These are phyloP conservation scores for Drosophila melanosoma DNA, from an alignment of 2,888 invertebrate species.

Conservation along the genomic window DNA sequence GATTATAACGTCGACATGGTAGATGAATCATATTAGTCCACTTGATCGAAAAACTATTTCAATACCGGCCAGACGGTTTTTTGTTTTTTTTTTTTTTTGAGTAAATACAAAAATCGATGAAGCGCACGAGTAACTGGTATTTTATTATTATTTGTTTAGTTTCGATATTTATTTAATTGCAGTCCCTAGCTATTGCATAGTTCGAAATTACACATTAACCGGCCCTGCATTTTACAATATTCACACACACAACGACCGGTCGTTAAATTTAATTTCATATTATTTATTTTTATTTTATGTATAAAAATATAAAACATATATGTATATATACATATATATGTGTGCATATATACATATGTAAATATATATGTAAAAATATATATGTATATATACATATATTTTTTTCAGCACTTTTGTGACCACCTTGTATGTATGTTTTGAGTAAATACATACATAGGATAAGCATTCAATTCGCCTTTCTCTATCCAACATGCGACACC, in stretches of 20 bases:
- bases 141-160: conserved; percentile 9
- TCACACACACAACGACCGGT: conserved; percentile 10
- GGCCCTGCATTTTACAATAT: conserved; percentile 7
- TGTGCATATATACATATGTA: not conserved
- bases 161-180: not conserved
- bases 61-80: not conserved
- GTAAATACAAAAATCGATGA: conserved; percentile 9
- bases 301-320: not conserved
- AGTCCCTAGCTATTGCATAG: conserved; percentile 1
- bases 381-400: not conserved
- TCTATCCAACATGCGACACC: conserved; percentile 1
- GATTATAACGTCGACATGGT: conserved; percentile 3
- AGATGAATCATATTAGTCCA: conserved; percentile 7
- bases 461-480: conserved; percentile 7
- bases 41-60: conserved; percentile 9
- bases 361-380: not conserved
- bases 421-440: conserved; percentile 1
- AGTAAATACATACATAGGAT: conserved; percentile 15
- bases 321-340: conserved; percentile 6
- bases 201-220: conserved; percentile 3
- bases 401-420: not conserved
- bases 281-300: conserved; percentile 3
- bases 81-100: not conserved
- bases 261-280: conserved; percentile 1
- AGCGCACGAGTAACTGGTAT: not conserved